These are phyloP conservation scores for Hyla sarda DNA, from an alignment of 2,113 vertebrate genomes.

Conservation along the genomic window DNA sequence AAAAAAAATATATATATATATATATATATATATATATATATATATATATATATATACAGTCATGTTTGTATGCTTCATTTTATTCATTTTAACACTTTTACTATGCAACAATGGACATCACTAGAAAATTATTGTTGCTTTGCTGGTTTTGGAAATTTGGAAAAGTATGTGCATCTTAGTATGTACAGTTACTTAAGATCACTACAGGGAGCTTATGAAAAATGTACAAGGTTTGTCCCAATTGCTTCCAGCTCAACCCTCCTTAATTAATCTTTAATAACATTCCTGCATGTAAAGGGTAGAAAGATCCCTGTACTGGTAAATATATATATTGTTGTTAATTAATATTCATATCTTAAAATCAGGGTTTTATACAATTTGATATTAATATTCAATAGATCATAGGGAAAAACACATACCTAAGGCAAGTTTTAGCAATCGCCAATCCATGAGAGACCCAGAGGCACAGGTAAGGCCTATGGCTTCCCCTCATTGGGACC, in stretches of 20 bases:
- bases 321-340: background rate
- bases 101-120: background rate
- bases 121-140: background rate
- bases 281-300: background rate
- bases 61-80: background rate
- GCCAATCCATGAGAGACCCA: no score
- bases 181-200: conserved; percentile 26
- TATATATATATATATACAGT: background rate
- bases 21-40: no score
- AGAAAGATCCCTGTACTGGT: background rate
- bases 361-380: background rate
- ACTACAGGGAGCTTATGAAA: conserved; percentile 15
- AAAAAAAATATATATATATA: no score
- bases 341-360: background rate
- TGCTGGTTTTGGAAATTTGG: background rate
- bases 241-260: conserved; percentile 6
- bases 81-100: background rate
- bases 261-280: background rate
- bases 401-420: no score
- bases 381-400: no score
- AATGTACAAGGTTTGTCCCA: background rate
- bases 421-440: no score
- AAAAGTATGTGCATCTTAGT: background rate
- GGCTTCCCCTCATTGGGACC: no score
- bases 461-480: no score